Percentiles rank a stretch among this genome's conserved stretches.
phyloP scores from a whole-genome alignment of 2,888 invertebrate species.

The Drosophila pseudotalamancana region DNA sequence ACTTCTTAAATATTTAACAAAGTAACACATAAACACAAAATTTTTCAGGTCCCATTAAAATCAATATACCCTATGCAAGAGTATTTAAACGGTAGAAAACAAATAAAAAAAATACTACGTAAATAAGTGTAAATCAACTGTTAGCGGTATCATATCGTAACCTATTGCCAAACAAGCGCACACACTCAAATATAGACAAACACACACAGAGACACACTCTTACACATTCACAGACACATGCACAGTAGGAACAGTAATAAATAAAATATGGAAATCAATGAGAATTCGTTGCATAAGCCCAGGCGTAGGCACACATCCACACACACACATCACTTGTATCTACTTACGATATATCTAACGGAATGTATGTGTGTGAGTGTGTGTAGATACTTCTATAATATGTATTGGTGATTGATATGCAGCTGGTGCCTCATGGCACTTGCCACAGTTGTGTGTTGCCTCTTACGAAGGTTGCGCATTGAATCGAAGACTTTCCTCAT shows the following conservation, averaged over 20 bases:
- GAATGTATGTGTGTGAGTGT: neutral
- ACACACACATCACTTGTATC: conserved; percentile 27
- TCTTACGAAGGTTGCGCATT: neutral
- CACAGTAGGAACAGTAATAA: conserved; percentile 49
- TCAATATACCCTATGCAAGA: neutral
- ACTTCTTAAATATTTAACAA: neutral
- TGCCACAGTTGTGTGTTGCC: conserved; percentile 6
- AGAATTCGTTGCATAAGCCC: conserved; percentile 69
- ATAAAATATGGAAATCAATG: conserved; percentile 79
- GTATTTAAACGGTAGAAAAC: conserved; percentile 17
- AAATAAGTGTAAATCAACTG: conserved; percentile 79
- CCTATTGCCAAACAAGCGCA: conserved; percentile 53
- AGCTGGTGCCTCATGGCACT: conserved; percentile 45
- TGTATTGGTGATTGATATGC: conserved; percentile 47
- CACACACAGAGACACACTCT: conserved; percentile 4
- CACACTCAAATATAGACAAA: conserved; percentile 8
- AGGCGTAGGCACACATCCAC: conserved; percentile 18
- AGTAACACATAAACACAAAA: neutral
- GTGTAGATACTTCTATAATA: conserved; percentile 3
- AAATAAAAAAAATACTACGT: conserved; percentile 65
- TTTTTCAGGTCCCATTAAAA: neutral
- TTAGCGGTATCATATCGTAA: conserved; percentile 74
- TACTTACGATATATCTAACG: conserved; percentile 29
- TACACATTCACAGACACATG: neutral
- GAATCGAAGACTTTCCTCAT: neutral